Conservation (phyloP, 2,797 vertebrate genomes). For the Falco novaeseelandiae region DNA sequence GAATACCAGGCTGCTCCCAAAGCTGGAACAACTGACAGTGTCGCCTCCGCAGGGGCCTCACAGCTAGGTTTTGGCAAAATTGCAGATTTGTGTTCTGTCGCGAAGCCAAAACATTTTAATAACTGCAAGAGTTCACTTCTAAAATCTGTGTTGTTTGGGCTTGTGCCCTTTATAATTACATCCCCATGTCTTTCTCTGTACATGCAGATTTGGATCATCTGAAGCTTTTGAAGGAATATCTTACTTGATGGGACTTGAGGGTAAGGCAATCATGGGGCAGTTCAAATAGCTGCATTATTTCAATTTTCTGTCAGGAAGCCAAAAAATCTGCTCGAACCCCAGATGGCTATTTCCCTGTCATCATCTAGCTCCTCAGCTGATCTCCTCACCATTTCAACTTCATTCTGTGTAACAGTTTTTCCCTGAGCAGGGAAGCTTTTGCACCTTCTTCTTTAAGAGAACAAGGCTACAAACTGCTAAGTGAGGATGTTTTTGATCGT, state of each 20-base stretch:
- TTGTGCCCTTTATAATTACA: background rate
- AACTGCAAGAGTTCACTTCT: background rate
- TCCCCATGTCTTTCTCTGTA: background rate
- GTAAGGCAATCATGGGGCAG: background rate
- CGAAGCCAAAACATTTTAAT: background rate
- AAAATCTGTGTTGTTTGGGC: slow-evolving; percentile 16
- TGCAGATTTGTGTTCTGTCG: background rate
- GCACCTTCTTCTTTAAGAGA: background rate
- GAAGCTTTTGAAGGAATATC: background rate
- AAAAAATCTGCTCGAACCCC: slow-evolving; percentile 28
- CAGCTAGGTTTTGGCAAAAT: background rate
- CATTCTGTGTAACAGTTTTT: background rate
- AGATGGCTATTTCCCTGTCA: slow-evolving; percentile 20
- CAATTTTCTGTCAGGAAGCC: slow-evolving; percentile 14
- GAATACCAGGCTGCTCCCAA: background rate
- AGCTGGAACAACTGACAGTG: background rate
- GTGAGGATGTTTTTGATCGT: background rate
- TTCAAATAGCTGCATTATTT: background rate
- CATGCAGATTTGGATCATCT: background rate
- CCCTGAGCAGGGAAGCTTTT: background rate
- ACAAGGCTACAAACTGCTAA: background rate
- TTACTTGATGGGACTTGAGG: background rate
- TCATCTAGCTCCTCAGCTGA: background rate
- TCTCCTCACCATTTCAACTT: background rate
- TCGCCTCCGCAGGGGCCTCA: background rate